Base-by-base conservation (phyloP, 2,888 invertebrate species). In the Andrena minutula region DNA sequence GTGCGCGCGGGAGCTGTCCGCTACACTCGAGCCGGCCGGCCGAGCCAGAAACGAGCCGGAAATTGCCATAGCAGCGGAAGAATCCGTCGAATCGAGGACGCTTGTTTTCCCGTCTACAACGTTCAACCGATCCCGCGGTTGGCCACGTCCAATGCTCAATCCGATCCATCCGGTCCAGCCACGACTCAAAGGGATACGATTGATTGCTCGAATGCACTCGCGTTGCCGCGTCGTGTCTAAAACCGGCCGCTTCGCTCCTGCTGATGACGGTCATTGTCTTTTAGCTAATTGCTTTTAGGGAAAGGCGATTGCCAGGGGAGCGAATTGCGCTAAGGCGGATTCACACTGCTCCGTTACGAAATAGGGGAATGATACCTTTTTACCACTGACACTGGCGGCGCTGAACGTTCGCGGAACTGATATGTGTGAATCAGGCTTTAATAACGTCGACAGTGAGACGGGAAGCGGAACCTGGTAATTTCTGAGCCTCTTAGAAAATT, bases 1-100 rank as follows among this genome's bases (percentile, higher is more conserved):
- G 56, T 23, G 56, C 56, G 56, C 23, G 23, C 69, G 61, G 66
- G 53, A 41, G 16, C 41, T 41, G 41, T 41, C 41, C 41, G 41
- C 41, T 41, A 41, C 63, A 41, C 69, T 60, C 12, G 70, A 66
- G 65, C 35, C 56, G 68, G 5, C 63, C 65, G 35, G 71, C 41
- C 70, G 47, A 66, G 73, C 77, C 78, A 79, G 82, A 84, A 72
- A 60, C 75, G 66, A 78, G 66, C 81, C 86, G 87, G 87, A 87
- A 87, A 87, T 87, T 87, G 84, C 75, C 77, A 75, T 75, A 84
- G 75, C 66, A 63, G 79, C 83, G 87, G 85, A 86, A 85, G 87
- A 87, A 85, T 87, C 74, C 82, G 75, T 84, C 87, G 83, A 85
- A 87, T 87, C 85, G 85, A 79, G 85, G 83, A 82, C 83, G 82